Percentiles rank a stretch among this genome's conserved stretches.
Evolutionary conservation across 1,140 invertebrate genomes (phyloP).

Genomic region (Archivesica marissinica): DNA sequence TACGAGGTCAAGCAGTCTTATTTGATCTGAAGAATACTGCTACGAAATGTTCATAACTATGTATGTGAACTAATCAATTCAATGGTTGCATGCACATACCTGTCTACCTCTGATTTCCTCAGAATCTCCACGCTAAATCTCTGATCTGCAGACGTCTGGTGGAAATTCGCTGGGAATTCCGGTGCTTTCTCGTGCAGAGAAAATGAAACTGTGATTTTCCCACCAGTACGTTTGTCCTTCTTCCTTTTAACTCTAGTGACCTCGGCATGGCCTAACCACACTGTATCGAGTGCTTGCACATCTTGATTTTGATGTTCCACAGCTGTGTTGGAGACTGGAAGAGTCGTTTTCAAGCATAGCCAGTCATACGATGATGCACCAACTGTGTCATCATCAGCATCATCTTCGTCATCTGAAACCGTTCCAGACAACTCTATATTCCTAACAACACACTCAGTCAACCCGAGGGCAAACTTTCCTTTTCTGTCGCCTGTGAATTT

Average conservation of each 20-base stretch:
- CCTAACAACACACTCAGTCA: slow-evolving; percentile 44
- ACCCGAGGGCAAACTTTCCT: slow-evolving; percentile 50
- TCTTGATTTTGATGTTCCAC: background rate
- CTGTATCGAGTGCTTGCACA: background rate
- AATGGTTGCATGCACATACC: too few species aligned
- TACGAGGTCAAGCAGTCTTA: too few species aligned
- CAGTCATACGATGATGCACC: slow-evolving; percentile 29
- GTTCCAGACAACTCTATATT: slow-evolving; percentile 64
- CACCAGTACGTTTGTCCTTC: background rate
- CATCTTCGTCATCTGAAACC: slow-evolving; percentile 29
- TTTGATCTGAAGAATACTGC: too few species aligned
- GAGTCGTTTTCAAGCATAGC: slow-evolving; percentile 17
- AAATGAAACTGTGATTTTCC: slow-evolving; percentile 31
- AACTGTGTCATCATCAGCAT: background rate
- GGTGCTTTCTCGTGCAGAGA: slow-evolving; percentile 28
- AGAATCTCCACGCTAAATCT: slow-evolving; percentile 52
- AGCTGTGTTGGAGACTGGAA: background rate
- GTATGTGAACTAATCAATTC: too few species aligned
- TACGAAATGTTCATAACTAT: too few species aligned
- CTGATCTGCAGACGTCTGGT: background rate
- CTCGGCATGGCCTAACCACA: slow-evolving; percentile 63
- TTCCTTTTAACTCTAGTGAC: slow-evolving; percentile 37
- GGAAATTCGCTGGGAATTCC: slow-evolving; percentile 21
- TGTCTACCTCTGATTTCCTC: slow-evolving; percentile 62
- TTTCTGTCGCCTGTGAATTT: slow-evolving; percentile 37